Base-by-base conservation (phyloP, 2,113 vertebrate species). In the Pachypanchax playfairii region DNA sequence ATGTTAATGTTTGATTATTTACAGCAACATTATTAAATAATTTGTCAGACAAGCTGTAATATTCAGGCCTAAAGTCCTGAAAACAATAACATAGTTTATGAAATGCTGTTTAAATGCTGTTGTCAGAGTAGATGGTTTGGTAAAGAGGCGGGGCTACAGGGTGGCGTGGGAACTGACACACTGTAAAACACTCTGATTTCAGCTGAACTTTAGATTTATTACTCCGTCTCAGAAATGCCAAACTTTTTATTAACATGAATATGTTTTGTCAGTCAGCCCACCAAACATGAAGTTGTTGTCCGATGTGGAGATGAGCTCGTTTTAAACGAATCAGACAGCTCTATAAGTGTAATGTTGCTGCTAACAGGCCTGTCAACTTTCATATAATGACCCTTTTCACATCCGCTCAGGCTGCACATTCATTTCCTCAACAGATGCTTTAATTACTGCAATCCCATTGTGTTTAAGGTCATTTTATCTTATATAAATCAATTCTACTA, bases 341-440 rank as follows among this genome's bases (percentile, higher is more conserved):
- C 49, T 51, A 51, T 31, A 33, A 51, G 28, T 33, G n/a, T 21
- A 33, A 51, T 33, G 49, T 4, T 1, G 28, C 10, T 33, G 29
- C 29, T 31, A 51, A 51, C 49, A 44, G 21, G 49, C 21, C 61
- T 53, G 22, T n/a, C 39, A 43, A 28, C 28, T 53, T 38, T 39
- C 11, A 51, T 21, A 22, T 6, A 0, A 4, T 33, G 38, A 64
- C 35, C 50, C 38, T 52, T 26, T 46, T 44, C 41, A 44, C 50
- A 54, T 4, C 1, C 26, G 26, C 31, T 54, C 29, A 54, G 21
- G 9, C 39, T 46, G n/a, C 22, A 44, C 25, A 24, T 35, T 39
- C 31, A 22, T 64, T 43, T 64, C 52, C 49, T 33, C 17, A 26
- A 29, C 28, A 33, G 11, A 51, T 51, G 4, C 12, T 51, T 50